Evolutionary conservation across 2,888 invertebrate genomes (phyloP), one percentile per base, ranked within the genome.

Genomic region (Anoplius nigerrimus): DNA sequence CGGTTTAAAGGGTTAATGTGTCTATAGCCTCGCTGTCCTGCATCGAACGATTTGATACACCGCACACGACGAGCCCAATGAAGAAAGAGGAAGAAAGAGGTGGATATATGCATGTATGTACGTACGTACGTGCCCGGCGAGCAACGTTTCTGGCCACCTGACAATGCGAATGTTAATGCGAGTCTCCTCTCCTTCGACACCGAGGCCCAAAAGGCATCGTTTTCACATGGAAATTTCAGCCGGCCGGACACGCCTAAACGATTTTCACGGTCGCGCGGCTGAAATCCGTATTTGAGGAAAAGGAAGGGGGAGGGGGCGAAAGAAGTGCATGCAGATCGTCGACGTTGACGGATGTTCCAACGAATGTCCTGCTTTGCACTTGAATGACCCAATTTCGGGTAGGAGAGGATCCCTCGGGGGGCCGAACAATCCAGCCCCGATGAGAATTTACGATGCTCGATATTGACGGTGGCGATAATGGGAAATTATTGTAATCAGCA

Each of bases 301-400:
- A 68, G 42, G 56, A 69, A 54, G 8, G 48, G 42, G 15, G 60
- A 64, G 63, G 53, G 20, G 56, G 42, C 16, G 45, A 42, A 6
- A 27, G 13, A 6, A 20, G 27, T 20, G 56, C 18, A 45, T 22
- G 5, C 22, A 22, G 21, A 53, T 22, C 24, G 22, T 13, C 15
- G 48, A 48, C 48, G 48, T 20, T 16, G 16, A 20, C 20, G 48
- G n/a, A 22, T 27, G 54, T 27, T 22, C 48, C 46, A n/a, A n/a
- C 16, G 11, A 4, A 48, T 48, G 18, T 2, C 60, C 80, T 83
- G 64, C 70, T 82, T 82, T 83, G 82, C 82, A 83, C 82, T 64
- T 83, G 81, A 82, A 82, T 82, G 71, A 75, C 69, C 77, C 73
- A 81, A 81, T 82, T 82, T 80, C 69, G 66, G 46, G 61, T 27